Percentiles rank a stretch among this genome's conserved stretches.
These are phyloP conservation scores for Oceanites oceanicus DNA, from an alignment of 2,113 vertebrate genomes.

Conservation along the genomic window DNA sequence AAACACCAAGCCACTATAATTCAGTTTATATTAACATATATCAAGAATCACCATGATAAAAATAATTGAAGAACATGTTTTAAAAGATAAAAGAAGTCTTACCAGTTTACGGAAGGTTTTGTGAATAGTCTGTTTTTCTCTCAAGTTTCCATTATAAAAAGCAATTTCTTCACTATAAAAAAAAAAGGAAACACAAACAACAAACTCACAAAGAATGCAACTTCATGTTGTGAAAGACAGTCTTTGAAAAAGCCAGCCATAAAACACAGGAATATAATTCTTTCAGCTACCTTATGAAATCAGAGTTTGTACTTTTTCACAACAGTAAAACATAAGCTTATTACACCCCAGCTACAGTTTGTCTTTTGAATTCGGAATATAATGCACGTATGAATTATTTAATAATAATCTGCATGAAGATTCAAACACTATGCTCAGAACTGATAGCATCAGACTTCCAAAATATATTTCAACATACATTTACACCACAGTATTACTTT, in stretches of 20 bases:
- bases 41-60: background rate
- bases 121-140: conserved; percentile 94
- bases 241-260: background rate
- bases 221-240: background rate
- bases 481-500: background rate
- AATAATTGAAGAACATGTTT: background rate
- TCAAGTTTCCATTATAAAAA: conserved; percentile 94
- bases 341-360: background rate
- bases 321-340: background rate
- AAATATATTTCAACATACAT: background rate
- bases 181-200: background rate
- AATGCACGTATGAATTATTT: background rate
- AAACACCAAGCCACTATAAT: background rate
- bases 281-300: background rate
- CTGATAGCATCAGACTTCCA: background rate
- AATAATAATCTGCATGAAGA: background rate
- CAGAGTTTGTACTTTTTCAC: background rate
- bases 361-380: background rate
- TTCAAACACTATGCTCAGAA: background rate
- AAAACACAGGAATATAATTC: background rate
- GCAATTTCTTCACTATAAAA: conserved; percentile 93
- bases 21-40: background rate
- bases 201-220: background rate
- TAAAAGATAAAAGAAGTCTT: conserved; percentile 19
- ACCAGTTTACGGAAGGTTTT: conserved; percentile 92